A percentile compares a stretch with the other conserved stretches of the same genome.
Evolutionary conservation across 1,140 invertebrate species (phyloP).

Genomic region (Pantala flavescens): DNA sequence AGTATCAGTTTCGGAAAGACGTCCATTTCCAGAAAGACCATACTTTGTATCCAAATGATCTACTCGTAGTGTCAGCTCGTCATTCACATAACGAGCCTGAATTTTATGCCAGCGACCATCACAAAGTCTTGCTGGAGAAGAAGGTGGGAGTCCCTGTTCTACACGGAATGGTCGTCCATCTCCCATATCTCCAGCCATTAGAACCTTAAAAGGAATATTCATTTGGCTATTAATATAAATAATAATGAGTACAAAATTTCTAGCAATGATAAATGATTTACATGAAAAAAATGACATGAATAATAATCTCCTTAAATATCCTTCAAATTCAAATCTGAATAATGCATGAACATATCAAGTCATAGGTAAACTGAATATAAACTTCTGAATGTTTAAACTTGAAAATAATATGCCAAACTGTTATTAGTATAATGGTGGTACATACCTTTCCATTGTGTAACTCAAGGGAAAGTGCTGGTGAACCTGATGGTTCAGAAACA

Average conservation of each 20-base stretch:
- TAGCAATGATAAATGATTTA: too few species aligned
- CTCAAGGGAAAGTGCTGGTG: constrained; percentile 63
- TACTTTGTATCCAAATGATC: constrained; percentile 50
- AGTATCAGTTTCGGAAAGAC: constrained; percentile 36
- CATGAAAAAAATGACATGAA: too few species aligned
- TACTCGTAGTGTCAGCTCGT: constrained; percentile 57
- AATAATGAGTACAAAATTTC: too few species aligned
- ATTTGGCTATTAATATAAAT: too few species aligned
- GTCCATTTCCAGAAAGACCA: constrained; percentile 38
- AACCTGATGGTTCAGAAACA: constrained; percentile 48
- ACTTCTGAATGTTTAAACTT: too few species aligned
- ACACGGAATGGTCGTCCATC: constrained; percentile 48
- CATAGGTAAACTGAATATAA: too few species aligned
- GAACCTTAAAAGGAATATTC: constrained; percentile 37
- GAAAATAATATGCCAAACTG: too few species aligned
- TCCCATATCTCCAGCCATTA: constrained; percentile 57
- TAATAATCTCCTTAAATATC: too few species aligned
- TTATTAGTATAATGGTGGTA: too few species aligned
- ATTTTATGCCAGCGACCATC: constrained; percentile 82
- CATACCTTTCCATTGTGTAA: constrained; percentile 61
- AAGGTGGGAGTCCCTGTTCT: constrained; percentile 45
- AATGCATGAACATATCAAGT: too few species aligned
- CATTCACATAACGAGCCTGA: constrained; percentile 57
- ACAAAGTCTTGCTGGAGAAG: constrained; percentile 51
- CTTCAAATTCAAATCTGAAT: too few species aligned